Evolutionary conservation across 2,797 vertebrate genomes (phyloP), one percentile per base, ranked within the genome.

Genomic region (Trematomus bernacchii): DNA sequence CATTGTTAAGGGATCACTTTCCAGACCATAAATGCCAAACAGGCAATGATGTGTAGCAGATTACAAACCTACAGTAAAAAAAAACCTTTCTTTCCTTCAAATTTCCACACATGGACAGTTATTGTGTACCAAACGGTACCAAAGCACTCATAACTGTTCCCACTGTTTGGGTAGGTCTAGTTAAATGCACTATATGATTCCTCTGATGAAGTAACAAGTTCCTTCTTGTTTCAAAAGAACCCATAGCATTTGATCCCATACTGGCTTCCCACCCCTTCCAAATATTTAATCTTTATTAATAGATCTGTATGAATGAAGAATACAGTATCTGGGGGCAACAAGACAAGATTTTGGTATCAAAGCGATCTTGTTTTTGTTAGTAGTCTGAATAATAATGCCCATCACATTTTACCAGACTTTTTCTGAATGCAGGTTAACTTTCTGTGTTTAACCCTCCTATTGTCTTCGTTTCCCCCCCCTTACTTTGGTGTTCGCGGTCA

Each of bases 191-290:
- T 5, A 3, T 37, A 11, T 37, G 16, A 51, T 13, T 52, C 66
- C 15, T 30, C 46, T 27, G 10, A n/a, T 60, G 16, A 33, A 71
- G 50, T 58, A 47, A 40, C n/a, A 50, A 33, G 46, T 42, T 1
- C 4, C 27, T 30, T 37, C 18, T 33, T 44, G 21, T 62, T 43
- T 27, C 37, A n/a, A 19, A 79, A 37, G 57, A 58, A 76, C 6
- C n/a, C 52, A 50, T 13, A 69, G 47, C 60, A 53, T 23, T 23
- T 7, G 61, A 72, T 70, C 54, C 58, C n/a, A 72, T 23, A 60
- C 50, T 69, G 66, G 54, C 71, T 68, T 68, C 54, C 37, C 71
- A 70, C 10, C 4, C 6, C 55, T 42, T 44, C 12, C 54, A 66
- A 11, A 37, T 19, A 33, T 33, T 33, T 5, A 6, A 33, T 33